A percentile compares a stretch with the other conserved stretches of the same genome.
Conservation (phyloP, 2,888 invertebrate species). For the Corbicula japonica region DNA sequence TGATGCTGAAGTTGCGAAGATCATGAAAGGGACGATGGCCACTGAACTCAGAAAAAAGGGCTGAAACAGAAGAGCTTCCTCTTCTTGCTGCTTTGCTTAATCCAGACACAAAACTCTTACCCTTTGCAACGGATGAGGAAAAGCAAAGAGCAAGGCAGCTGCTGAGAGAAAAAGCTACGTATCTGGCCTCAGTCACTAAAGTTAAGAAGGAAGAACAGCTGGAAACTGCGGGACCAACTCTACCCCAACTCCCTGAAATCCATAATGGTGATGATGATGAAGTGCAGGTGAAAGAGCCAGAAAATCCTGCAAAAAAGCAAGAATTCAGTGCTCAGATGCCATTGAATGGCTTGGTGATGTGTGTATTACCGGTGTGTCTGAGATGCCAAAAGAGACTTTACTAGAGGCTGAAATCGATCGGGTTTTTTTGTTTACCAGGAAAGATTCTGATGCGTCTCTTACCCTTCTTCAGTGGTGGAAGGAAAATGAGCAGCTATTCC, state of each 20-base stretch:
- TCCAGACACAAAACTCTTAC: conserved; percentile 10
- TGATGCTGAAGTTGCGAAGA: neutral
- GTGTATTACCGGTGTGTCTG: neutral
- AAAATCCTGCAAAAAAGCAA: neutral
- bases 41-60: neutral
- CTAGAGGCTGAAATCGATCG: neutral
- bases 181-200: neutral
- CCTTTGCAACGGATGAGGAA: conserved; percentile 19
- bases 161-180: conserved; percentile 1
- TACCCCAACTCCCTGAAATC: neutral
- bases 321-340: neutral
- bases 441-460: neutral
- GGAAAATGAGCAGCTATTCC: conserved; percentile 9
- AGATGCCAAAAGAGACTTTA: neutral
- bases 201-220: conserved; percentile 5
- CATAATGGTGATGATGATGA: neutral
- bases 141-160: neutral
- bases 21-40: conserved; percentile 3
- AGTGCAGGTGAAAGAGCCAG: neutral
- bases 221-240: neutral
- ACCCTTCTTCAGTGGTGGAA: conserved; percentile 35
- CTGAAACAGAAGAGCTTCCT: neutral
- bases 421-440: neutral
- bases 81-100: conserved; percentile 1
- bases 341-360: conserved; percentile 11